Conservation (phyloP, 1,140 invertebrate genomes). For the Procambarus virginalis region DNA sequence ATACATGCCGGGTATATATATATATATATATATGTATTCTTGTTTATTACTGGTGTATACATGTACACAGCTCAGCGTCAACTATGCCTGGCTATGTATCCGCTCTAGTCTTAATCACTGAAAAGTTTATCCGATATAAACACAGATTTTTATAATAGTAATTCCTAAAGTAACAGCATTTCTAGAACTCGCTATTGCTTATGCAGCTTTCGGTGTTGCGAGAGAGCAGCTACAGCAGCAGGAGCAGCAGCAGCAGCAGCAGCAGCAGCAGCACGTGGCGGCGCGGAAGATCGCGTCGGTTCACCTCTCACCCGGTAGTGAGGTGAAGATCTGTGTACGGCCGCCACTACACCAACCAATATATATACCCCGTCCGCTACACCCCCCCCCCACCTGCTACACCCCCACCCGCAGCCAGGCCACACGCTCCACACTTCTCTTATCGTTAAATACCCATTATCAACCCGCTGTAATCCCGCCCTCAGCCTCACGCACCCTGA, state of each 20-base stretch:
- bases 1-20: too few species aligned
- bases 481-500: not conserved
- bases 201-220: not conserved
- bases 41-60: not conserved
- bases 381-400: not conserved
- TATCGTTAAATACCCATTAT: not conserved
- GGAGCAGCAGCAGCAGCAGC: not conserved
- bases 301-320: not conserved
- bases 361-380: not conserved
- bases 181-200: not conserved
- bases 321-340: not conserved
- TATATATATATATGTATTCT: not conserved
- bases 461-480: conserved; percentile 11
- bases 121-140: not conserved
- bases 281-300: too few species aligned
- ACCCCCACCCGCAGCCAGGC: not conserved
- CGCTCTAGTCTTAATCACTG: not conserved
- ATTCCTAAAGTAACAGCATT: not conserved
- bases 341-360: too few species aligned
- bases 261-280: not conserved
- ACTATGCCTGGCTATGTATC: not conserved
- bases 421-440: not conserved
- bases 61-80: not conserved
- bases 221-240: not conserved
- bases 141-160: not conserved